These are phyloP conservation scores for Abramis brama DNA, from an alignment of 2,113 vertebrate genomes.

Conservation along the genomic window DNA sequence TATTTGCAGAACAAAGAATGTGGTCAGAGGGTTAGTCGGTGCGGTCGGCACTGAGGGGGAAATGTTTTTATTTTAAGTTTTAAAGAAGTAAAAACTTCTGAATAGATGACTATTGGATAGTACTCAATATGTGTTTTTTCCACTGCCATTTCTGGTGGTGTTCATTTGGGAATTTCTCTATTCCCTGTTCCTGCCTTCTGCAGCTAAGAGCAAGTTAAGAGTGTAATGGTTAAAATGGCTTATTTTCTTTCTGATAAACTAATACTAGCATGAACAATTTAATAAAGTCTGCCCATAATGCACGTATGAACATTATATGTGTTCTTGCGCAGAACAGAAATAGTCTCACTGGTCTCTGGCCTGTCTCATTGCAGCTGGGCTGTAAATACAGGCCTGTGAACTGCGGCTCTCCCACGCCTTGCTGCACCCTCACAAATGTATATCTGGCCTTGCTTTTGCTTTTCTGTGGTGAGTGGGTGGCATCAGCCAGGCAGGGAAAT, in stretches of 20 bases:
- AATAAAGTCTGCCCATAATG: not conserved
- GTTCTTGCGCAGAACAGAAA: conserved; percentile 58
- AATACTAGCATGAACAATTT: not conserved
- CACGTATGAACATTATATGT: not conserved
- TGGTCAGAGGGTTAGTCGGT: not conserved
- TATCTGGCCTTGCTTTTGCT: conserved; percentile 58
- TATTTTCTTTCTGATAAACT: too few species aligned
- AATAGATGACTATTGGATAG: not conserved
- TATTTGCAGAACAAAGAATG: not conserved
- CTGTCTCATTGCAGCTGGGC: conserved; percentile 63
- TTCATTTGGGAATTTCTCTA: not conserved
- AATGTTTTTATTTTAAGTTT: not conserved
- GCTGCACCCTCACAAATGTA: conserved; percentile 59
- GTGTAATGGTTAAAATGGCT: not conserved
- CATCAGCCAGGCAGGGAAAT: conserved; percentile 72
- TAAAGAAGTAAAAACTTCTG: not conserved
- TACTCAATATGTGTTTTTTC: not conserved
- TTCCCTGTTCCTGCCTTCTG: not conserved
- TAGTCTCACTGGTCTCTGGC: conserved; percentile 47
- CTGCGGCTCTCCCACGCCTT: conserved; percentile 71
- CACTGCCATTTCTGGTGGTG: not conserved
- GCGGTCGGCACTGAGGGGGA: not conserved
- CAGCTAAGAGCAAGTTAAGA: not conserved
- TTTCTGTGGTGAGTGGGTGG: conserved; percentile 77
- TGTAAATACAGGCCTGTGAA: conserved; percentile 75